phyloP scores from a whole-genome alignment of 2,797 vertebrate species.

The Lophotriccus pileatus region DNA sequence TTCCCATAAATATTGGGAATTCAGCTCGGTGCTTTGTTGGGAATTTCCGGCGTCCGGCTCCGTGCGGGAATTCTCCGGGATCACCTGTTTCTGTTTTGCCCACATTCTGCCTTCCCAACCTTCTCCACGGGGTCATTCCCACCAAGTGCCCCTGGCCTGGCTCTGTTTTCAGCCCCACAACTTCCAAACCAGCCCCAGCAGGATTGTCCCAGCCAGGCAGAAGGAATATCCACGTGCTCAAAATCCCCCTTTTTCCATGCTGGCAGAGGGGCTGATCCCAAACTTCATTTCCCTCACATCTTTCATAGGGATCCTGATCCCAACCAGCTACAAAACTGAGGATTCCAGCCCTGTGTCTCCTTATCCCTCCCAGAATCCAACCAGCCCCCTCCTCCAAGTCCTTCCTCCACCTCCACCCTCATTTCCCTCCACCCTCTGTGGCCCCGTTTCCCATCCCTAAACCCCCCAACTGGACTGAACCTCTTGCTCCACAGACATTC shows the following conservation, averaged over 20 bases:
- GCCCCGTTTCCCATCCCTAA: background rate
- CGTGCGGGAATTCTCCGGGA: background rate
- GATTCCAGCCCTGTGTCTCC: background rate
- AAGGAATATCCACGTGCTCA: background rate
- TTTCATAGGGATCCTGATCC: background rate
- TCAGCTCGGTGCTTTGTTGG: background rate
- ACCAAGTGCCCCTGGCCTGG: background rate
- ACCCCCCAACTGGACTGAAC: background rate
- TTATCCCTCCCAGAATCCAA: background rate
- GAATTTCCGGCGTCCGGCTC: background rate
- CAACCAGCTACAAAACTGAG: background rate
- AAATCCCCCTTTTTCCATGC: accelerated
- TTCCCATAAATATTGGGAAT: background rate
- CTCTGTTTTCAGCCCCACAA: background rate
- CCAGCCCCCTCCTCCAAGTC: background rate
- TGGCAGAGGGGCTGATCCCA: background rate
- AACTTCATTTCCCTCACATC: background rate
- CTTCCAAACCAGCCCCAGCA: background rate
- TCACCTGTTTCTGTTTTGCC: background rate
- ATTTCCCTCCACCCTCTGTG: accelerated
- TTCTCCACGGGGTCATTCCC: background rate
- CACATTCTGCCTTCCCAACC: background rate
- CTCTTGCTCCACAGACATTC: background rate
- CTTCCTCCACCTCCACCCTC: background rate
- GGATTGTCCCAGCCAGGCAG: background rate